phyloP scores from a whole-genome alignment of 2,113 vertebrate genomes.

The Perca fluviatilis region DNA sequence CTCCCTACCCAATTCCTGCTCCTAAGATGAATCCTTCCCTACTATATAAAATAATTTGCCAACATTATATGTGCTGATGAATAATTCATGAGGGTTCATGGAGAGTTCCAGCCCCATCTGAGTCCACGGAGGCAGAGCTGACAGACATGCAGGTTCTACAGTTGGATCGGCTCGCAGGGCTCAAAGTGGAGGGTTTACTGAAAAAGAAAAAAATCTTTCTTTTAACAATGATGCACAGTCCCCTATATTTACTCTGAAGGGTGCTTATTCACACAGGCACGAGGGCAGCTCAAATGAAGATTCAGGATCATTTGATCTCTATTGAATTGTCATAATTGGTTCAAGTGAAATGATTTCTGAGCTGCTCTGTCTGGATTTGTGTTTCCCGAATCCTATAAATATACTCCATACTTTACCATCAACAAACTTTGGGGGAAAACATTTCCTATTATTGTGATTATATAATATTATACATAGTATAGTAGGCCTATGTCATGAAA shows the following conservation, averaged over 20 bases:
- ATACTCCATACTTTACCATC: neutral
- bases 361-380: conserved; percentile 23
- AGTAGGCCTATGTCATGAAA: no score
- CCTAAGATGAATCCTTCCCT: conserved; percentile 84
- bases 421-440: neutral
- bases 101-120: conserved; percentile 71
- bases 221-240: conserved; percentile 60
- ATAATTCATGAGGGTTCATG: conserved; percentile 84
- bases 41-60: conserved; percentile 86
- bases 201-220: conserved; percentile 13
- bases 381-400: conserved; percentile 18
- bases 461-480: no score
- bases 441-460: neutral
- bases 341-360: conserved; percentile 42
- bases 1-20: conserved; percentile 76
- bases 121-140: conserved; percentile 65
- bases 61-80: conserved; percentile 83
- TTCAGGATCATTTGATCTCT: conserved; percentile 55
- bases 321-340: conserved; percentile 53
- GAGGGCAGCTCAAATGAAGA: conserved; percentile 55
- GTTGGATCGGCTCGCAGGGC: conserved; percentile 39
- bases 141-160: conserved; percentile 58
- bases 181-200: conserved; percentile 50
- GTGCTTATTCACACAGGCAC: conserved; percentile 51
- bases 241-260: conserved; percentile 47